phyloP scores from a whole-genome alignment of 1,140 invertebrate genomes.

The Doryteuthis pealeii region DNA sequence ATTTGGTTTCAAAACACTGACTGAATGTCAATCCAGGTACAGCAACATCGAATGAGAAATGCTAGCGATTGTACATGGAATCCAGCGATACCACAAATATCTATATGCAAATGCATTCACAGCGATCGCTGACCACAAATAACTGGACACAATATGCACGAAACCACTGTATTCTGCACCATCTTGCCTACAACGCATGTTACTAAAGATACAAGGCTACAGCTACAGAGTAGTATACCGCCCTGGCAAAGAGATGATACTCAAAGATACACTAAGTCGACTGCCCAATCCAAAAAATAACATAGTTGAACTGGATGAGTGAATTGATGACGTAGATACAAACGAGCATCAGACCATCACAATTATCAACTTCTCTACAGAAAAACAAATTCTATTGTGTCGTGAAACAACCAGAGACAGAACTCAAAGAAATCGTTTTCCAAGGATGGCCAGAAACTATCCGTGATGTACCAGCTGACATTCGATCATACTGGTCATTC shows the following conservation, averaged over 20 bases:
- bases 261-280: no score
- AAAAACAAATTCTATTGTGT: not conserved
- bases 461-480: not conserved
- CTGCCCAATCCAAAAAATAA: not conserved
- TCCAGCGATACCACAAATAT: no score
- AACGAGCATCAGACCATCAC: not conserved
- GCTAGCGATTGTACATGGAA: no score
- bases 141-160: no score
- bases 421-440: slow-evolving; percentile 14
- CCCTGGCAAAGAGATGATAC: no score
- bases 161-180: not conserved
- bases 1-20: no score
- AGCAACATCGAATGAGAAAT: no score
- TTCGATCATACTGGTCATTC: no score
- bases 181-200: not conserved
- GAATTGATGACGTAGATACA: not conserved
- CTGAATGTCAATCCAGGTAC: no score
- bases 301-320: not conserved
- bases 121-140: no score
- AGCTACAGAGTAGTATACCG: not conserved
- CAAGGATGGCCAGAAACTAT: slow-evolving; percentile 19
- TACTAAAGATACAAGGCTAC: not conserved
- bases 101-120: no score
- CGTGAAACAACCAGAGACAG: not conserved
- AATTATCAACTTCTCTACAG: not conserved